These are phyloP conservation scores for Fragum fragum DNA, from an alignment of 2,888 invertebrate genomes.

Conservation along the genomic window DNA sequence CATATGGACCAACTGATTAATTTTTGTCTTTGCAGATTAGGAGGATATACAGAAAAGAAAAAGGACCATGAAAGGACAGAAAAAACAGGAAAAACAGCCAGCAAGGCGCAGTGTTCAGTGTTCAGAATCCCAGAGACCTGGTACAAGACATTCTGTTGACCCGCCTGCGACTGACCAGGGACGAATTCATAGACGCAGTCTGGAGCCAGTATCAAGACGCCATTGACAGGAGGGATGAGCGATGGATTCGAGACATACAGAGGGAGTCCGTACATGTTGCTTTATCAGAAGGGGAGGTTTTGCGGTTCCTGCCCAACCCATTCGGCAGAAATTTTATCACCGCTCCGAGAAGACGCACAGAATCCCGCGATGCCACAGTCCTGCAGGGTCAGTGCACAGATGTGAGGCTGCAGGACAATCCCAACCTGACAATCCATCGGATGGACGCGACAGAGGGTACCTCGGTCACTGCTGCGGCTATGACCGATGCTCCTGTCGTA, in stretches of 20 bases:
- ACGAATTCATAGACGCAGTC: background rate
- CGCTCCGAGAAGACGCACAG: background rate
- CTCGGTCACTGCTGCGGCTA: background rate
- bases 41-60: background rate
- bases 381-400: slow-evolving; percentile 6
- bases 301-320: slow-evolving; percentile 1
- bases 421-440: background rate
- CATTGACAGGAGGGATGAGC: background rate
- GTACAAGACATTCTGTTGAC: background rate
- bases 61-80: background rate
- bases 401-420: slow-evolving; percentile 16
- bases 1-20: slow-evolving; percentile 8
- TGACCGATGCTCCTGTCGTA: background rate
- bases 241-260: slow-evolving; percentile 3
- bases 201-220: slow-evolving; percentile 10
- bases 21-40: slow-evolving; percentile 2
- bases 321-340: background rate
- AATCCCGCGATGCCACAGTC: background rate
- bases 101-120: background rate
- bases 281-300: background rate
- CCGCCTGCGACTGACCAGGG: background rate
- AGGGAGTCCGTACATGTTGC: background rate
- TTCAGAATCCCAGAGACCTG: background rate
- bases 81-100: background rate
- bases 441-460: background rate